phyloP scores from a whole-genome alignment of 2,113 vertebrate genomes.

The Ramphastos sulfuratus region DNA sequence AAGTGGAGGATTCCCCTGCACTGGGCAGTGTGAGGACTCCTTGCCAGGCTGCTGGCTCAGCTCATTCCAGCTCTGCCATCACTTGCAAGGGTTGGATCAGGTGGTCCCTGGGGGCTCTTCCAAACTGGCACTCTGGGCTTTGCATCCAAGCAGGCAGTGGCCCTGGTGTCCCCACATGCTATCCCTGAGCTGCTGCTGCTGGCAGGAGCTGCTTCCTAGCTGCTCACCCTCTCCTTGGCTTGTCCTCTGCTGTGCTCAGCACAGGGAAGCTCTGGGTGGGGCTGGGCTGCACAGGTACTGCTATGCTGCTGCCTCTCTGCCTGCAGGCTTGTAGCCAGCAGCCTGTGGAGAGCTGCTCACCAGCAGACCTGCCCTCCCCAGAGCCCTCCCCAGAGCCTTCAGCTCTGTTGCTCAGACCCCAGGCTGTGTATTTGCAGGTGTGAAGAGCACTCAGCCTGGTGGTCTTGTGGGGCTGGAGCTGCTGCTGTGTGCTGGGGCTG shows the following conservation, averaged over 20 bases:
- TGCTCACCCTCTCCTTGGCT: not conserved
- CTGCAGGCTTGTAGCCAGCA: not conserved
- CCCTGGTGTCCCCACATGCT: not conserved
- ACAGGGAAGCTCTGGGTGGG: not conserved
- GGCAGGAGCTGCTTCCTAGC: not conserved
- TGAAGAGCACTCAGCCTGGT: too few species aligned
- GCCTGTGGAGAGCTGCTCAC: not conserved
- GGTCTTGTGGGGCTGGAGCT: not conserved
- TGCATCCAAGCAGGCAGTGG: constrained; percentile 70
- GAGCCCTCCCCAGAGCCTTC: not conserved
- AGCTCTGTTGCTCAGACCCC: not conserved
- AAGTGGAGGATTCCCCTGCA: too few species aligned
- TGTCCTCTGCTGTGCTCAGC: not conserved
- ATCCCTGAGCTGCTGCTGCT: not conserved
- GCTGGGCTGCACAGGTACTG: not conserved
- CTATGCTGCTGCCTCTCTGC: not conserved
- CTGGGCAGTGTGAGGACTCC: too few species aligned
- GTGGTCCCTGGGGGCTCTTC: too few species aligned
- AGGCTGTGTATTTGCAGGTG: not conserved
- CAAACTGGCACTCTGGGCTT: too few species aligned
- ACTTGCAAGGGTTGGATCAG: too few species aligned
- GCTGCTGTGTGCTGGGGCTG: not conserved
- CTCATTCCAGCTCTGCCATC: too few species aligned
- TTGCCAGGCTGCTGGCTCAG: too few species aligned
- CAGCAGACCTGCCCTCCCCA: not conserved